Conservation (phyloP, 2,888 invertebrate genomes). For the Microplitis deprimator region DNA sequence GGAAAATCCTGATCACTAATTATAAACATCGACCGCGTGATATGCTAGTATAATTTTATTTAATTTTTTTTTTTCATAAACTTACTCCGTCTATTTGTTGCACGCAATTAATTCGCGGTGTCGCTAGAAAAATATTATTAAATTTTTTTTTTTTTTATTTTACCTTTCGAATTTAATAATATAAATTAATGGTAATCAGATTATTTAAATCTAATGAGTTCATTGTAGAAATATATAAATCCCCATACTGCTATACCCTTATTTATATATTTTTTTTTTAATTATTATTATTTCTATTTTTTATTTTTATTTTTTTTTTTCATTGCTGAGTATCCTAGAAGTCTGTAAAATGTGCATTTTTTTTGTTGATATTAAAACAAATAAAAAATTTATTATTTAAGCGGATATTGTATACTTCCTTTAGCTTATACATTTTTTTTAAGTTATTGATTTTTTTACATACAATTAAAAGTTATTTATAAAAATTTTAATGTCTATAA, state of each 20-base stretch:
- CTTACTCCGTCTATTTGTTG: conserved; percentile 34
- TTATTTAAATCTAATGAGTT: conserved; percentile 42
- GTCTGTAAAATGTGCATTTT: conserved; percentile 1
- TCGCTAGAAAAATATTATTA: conserved; percentile 62
- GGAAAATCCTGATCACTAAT: conserved; percentile 31
- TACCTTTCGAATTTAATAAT: conserved; percentile 43
- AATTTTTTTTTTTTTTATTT: conserved; percentile 46
- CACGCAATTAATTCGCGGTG: conserved; percentile 39
- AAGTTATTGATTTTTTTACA: conserved; percentile 22
- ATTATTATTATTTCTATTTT: conserved; percentile 21
- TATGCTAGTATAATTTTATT: conserved; percentile 16
- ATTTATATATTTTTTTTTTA: neutral
- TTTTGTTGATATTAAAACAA: conserved; percentile 31
- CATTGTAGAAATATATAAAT: conserved; percentile 53
- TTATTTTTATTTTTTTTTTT: conserved; percentile 14
- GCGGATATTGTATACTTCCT: conserved; percentile 48
- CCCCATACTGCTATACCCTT: conserved; percentile 14
- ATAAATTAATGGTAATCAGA: conserved; percentile 36
- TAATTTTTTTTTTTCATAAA: conserved; percentile 7
- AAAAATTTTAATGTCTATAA: neutral
- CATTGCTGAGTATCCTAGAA: neutral
- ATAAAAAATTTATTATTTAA: conserved; percentile 31
- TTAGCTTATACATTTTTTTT: conserved; percentile 43
- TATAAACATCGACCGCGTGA: conserved; percentile 1
- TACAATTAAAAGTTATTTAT: neutral